These are phyloP conservation scores for Drosophila leonis DNA, from an alignment of 2,888 invertebrate species.

Conservation along the genomic window DNA sequence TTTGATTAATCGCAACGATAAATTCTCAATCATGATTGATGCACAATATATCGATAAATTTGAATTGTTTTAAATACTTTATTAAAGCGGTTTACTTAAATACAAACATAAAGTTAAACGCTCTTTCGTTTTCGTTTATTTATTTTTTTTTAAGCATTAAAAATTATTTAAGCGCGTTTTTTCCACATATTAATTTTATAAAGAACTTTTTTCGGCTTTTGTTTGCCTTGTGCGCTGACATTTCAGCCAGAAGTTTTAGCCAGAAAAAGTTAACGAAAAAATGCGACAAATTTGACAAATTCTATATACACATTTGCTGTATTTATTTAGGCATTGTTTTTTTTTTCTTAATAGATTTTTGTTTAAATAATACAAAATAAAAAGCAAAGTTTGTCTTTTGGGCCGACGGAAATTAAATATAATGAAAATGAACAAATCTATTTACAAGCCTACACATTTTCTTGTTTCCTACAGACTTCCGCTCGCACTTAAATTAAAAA, in stretches of 20 bases:
- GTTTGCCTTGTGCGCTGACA: conserved; percentile 19
- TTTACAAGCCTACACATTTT: conserved; percentile 31
- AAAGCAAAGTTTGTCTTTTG: conserved; percentile 39
- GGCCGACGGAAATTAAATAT: conserved; percentile 61
- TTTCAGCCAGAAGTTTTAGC: conserved; percentile 5
- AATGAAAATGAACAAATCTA: conserved; percentile 44
- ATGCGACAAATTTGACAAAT: conserved; percentile 16
- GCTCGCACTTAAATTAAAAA: conserved; percentile 33
- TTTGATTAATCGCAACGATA: neutral
- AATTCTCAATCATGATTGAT: neutral
- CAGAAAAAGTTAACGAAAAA: conserved; percentile 8
- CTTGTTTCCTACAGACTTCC: conserved; percentile 30
- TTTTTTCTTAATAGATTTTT: neutral
- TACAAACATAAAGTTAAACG: neutral
- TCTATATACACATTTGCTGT: conserved; percentile 15
- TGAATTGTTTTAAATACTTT: neutral
- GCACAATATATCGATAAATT: neutral
- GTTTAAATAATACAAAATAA: neutral
- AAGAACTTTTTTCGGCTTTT: conserved; percentile 12
- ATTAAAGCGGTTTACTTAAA: neutral
- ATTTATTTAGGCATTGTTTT: conserved; percentile 26
- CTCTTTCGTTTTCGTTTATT: neutral
- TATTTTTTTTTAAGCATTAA: neutral
- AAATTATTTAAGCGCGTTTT: conserved; percentile 11
- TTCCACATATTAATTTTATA: conserved; percentile 22